Base-by-base conservation (phyloP, 1,140 invertebrate species). In the Whitmania pigra region DNA sequence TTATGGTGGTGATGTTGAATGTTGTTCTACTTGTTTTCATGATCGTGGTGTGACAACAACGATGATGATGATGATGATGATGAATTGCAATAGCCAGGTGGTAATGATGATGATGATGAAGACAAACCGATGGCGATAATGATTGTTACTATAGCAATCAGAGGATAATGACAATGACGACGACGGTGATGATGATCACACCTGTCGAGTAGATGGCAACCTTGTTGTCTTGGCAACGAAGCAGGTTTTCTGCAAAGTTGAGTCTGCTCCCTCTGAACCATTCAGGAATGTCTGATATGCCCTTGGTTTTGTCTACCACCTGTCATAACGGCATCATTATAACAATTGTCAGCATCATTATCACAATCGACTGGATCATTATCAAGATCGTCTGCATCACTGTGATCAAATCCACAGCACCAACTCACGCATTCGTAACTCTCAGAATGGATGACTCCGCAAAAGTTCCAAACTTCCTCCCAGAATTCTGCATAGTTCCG, bases 211-310 rank as follows among this genome's bases (percentile, higher is more conserved):
- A 84, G 67, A 85, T 78, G 15, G 84, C 84, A 9, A 81, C 67
- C 67, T 74, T 78, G 72, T 83, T 78, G 76, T 81, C 79, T 71
- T 80, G 76, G 71, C 77, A 77, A 49, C 74, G 53, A 11, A 85
- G 78, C 54, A 84, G 74, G 75, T 85, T 84, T 76, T 85, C 84
- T n/a, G 84, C 82, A 79, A 83, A 85, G 76, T 85, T 85, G 17
- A 85, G 74, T 25, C 74, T 76, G 57, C 78, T 76, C 0, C 82
- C 83, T 40, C 75, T 67, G 76, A 85, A 85, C 84, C 84, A 85
- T 75, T 80, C 78, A 18, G 84, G 84, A 71, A 83, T 79, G n/a
- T 83, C 81, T 36, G 75, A 72, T 40, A 85, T 84, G 22, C 60
- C 71, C 74, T 80, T 80, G 0, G 75, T 75, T 73, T 77, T 78